phyloP scores from a whole-genome alignment of 2,797 vertebrate species.

The Hoplostethus atlanticus region DNA sequence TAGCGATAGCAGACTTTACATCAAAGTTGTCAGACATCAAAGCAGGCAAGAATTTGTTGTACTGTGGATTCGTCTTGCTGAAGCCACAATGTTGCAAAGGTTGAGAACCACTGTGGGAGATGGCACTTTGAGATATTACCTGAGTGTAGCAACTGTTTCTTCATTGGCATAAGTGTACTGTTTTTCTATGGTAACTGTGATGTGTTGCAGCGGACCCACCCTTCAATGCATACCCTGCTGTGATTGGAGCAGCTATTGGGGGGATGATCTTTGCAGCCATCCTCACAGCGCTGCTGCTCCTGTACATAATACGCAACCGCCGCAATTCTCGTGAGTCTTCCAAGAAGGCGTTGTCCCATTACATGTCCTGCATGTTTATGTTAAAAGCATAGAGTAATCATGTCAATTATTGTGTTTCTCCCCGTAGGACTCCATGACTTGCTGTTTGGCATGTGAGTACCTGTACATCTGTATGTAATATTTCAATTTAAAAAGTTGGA shows the following conservation, averaged over 20 bases:
- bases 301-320: constrained; percentile 87
- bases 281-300: constrained; percentile 83
- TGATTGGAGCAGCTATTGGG: constrained; percentile 87
- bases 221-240: constrained; percentile 87
- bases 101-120: constrained; percentile 45
- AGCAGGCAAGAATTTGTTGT: too few species aligned
- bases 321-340: constrained; percentile 88
- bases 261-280: constrained; percentile 89
- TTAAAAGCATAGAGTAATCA: neutral
- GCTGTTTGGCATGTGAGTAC: constrained; percentile 90
- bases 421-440: constrained; percentile 87
- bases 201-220: constrained; percentile 89
- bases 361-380: neutral
- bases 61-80: too few species aligned
- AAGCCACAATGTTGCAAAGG: neutral
- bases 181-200: constrained; percentile 74
- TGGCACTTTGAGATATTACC: neutral
- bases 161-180: constrained; percentile 43
- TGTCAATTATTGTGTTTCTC: constrained; percentile 16
- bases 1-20: neutral
- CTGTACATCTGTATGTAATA: neutral
- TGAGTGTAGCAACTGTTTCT: constrained; percentile 15
- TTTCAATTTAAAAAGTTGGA: neutral
- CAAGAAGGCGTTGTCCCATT: neutral
- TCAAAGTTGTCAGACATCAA: too few species aligned